These are phyloP conservation scores for Plemyria rubiginata DNA, from an alignment of 2,888 invertebrate genomes.

Conservation along the genomic window DNA sequence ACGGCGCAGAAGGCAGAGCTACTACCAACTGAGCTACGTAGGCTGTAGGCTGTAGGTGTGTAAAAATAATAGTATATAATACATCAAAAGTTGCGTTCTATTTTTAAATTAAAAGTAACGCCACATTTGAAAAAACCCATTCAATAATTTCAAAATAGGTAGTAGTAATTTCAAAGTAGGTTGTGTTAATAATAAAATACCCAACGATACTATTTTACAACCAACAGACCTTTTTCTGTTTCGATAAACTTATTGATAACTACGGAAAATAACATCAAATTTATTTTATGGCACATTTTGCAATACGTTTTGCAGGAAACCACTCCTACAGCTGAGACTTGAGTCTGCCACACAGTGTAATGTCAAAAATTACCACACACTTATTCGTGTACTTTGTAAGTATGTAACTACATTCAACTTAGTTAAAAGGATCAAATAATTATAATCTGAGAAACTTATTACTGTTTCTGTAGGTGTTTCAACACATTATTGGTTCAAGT, in stretches of 20 bases:
- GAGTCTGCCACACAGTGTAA: constrained; percentile 26
- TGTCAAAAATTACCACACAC: constrained; percentile 38
- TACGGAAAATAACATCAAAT: constrained; percentile 10
- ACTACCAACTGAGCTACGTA: too few species aligned
- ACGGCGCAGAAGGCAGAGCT: too few species aligned
- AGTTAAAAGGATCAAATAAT: constrained; percentile 2
- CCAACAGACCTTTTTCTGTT: neutral
- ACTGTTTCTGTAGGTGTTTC: constrained; percentile 53
- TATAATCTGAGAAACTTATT: constrained; percentile 8
- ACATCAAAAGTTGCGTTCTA: too few species aligned
- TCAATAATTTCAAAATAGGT: neutral
- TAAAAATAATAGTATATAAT: too few species aligned
- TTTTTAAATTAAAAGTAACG: too few species aligned
- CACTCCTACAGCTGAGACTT: constrained; percentile 18
- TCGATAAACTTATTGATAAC: neutral
- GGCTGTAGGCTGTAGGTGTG: too few species aligned
- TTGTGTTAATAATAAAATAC: neutral
- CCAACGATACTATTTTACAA: neutral
- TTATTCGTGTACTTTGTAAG: constrained; percentile 38
- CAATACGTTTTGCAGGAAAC: constrained; percentile 23
- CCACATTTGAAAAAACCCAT: too few species aligned
- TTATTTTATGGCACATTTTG: constrained; percentile 23
- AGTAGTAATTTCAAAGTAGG: neutral
- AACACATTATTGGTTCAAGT: constrained; percentile 46
- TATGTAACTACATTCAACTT: constrained; percentile 30